Conservation (phyloP, 2,113 vertebrate genomes). For the Callopanchax toddi region DNA sequence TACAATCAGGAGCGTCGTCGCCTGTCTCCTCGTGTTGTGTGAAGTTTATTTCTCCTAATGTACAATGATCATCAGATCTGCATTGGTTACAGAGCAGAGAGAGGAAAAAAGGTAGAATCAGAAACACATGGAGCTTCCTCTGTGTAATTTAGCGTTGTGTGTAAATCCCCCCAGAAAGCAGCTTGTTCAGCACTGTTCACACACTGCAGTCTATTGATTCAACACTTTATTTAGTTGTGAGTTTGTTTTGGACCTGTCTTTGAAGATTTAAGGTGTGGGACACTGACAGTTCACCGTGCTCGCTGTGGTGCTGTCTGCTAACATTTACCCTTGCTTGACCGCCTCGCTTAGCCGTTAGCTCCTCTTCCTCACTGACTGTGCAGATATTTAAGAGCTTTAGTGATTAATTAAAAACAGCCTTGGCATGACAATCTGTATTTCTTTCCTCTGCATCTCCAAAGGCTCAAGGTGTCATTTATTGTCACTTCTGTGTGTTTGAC, state of each 20-base stretch:
- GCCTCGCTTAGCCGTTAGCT: conserved; percentile 14
- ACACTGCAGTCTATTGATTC: conserved; percentile 56
- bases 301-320: conserved; percentile 10
- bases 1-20: conserved; percentile 13
- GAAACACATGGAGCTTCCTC: no score
- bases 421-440: conserved; percentile 14
- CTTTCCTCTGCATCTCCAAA: conserved; percentile 30
- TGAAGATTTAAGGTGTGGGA: conserved; percentile 33
- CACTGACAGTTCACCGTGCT: conserved; percentile 33
- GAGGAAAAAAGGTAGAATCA: conserved; percentile 19
- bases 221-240: conserved; percentile 40
- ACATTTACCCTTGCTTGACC: conserved; percentile 28
- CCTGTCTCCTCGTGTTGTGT: conserved; percentile 31
- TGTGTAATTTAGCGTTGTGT: conserved; percentile 31
- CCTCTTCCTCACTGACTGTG: not conserved
- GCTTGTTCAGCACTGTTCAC: conserved; percentile 56
- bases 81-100: conserved; percentile 16
- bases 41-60: conserved; percentile 59
- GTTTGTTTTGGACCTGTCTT: conserved; percentile 51
- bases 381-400: conserved; percentile 1
- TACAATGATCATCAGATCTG: conserved; percentile 29
- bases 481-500: conserved; percentile 22
- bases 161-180: conserved; percentile 51
- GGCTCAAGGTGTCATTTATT: conserved; percentile 51
- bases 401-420: conserved; percentile 46